Base-by-base conservation (phyloP, 1,140 invertebrate genomes). In the Leptestheria dahalacensis region DNA sequence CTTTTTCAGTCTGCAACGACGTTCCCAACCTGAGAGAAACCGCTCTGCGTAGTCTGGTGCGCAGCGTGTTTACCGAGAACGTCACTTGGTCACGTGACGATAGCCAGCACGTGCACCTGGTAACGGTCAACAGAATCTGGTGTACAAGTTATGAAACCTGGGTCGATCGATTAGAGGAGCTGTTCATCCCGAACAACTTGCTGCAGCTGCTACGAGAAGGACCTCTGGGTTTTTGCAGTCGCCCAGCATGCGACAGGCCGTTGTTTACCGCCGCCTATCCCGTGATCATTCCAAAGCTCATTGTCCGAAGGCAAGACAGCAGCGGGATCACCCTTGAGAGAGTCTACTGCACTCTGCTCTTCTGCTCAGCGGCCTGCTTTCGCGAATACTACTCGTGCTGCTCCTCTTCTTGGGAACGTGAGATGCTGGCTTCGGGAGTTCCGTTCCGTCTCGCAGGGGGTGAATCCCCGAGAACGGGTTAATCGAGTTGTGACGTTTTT, bases 311-410 rank as follows among this genome's bases (percentile, higher is more conserved):
- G 15, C 33, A 55, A 15, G 53, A 55, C 26, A 24, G 26, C 33
- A 28, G 24, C 24, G 52, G 18, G 18, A 24, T 29, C 1, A 2
- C 26, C 10, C 53, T 55, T 33, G 10, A 26, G 21, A n/a, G 20
- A 29, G 53, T 55, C 9, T 26, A 29, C 53, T 55, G 53, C 53
- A 29, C 53, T 55, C 33, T 55, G 33, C 26, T 55, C 21, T 55
- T 55, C 26, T 55, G 53, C n/a, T 55, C 53, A 18, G 23, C 53
- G 26, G 26, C 53, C 11, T 55, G 53, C 21, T 41, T 29, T 20
- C 21, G 53, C 15, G 33, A 41, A 9, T 41, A 9, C 15, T 41
- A 41, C 33, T 6, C 33, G n/a, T n/a, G n/a, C 33, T 41, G 6
- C 6, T 41, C 33, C 15, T 41, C 33, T 15, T 15, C 33, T 9